phyloP scores from a whole-genome alignment of 2,113 vertebrate genomes.

The Synodontis membranacea region DNA sequence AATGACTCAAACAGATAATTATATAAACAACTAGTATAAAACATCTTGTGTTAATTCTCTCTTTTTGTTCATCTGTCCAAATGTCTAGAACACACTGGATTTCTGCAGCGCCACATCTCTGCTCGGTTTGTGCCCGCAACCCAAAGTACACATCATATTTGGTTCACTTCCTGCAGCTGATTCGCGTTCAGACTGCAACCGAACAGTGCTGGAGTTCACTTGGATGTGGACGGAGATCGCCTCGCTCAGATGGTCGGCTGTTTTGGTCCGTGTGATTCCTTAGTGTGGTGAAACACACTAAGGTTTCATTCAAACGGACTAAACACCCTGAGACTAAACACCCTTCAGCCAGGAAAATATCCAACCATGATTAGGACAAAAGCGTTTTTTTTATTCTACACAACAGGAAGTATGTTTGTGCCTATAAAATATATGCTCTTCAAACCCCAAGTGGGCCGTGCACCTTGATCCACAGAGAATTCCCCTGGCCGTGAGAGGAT shows the following conservation, averaged over 20 bases:
- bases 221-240: not conserved
- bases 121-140: not conserved
- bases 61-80: not conserved
- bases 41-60: not conserved
- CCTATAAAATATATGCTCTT: conserved; percentile 17
- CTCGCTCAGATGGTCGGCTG: not conserved
- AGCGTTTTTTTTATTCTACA: not conserved
- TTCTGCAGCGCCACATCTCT: not conserved
- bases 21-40: not conserved
- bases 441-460: conserved; percentile 6
- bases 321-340: not conserved
- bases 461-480: conserved; percentile 14
- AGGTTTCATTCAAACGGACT: not conserved
- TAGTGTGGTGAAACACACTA: not conserved
- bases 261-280: not conserved
- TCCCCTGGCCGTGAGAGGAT: not conserved
- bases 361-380: not conserved
- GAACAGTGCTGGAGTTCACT: not conserved
- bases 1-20: not conserved
- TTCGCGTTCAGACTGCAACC: not conserved
- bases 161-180: not conserved
- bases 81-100: not conserved
- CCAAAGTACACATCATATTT: not conserved
- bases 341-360: not conserved
- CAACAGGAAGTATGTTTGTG: conserved; percentile 11